Percentiles rank a stretch among this genome's conserved stretches.
These are phyloP conservation scores for Gymnodraco acuticeps DNA, from an alignment of 2,797 vertebrate species.

Conservation along the genomic window DNA sequence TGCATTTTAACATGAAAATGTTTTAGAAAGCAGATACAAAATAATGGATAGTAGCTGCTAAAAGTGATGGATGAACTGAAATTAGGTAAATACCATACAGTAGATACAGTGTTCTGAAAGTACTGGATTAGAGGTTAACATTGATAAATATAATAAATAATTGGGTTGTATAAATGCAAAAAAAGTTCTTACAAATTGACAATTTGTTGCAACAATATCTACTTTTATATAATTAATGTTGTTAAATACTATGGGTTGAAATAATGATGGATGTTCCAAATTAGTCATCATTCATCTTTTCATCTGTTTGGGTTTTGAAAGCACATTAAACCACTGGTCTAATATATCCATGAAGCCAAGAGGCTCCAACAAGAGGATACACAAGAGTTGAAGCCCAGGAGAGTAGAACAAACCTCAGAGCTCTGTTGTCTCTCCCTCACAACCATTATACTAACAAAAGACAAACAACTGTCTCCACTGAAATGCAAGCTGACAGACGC, in stretches of 20 bases:
- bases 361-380: background rate
- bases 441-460: conserved; percentile 68
- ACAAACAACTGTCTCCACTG: conserved; percentile 67
- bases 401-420: conserved; percentile 59
- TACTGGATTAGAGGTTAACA: background rate
- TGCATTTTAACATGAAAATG: background rate
- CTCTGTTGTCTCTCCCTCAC: conserved; percentile 74
- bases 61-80: background rate
- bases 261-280: background rate
- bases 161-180: background rate
- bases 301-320: background rate
- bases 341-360: background rate
- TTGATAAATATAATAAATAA: background rate
- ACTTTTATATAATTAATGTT: background rate
- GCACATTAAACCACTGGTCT: conserved; percentile 3
- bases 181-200: background rate
- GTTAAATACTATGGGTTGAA: background rate
- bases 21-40: background rate
- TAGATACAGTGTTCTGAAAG: background rate
- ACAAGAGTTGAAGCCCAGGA: background rate
- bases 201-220: background rate
- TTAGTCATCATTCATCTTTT: background rate
- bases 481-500: conserved; percentile 69
- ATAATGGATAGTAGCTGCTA: background rate
- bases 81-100: background rate